Evolutionary conservation across 2,888 invertebrate species (phyloP).

Genomic region (Drosophila gaucha): DNA sequence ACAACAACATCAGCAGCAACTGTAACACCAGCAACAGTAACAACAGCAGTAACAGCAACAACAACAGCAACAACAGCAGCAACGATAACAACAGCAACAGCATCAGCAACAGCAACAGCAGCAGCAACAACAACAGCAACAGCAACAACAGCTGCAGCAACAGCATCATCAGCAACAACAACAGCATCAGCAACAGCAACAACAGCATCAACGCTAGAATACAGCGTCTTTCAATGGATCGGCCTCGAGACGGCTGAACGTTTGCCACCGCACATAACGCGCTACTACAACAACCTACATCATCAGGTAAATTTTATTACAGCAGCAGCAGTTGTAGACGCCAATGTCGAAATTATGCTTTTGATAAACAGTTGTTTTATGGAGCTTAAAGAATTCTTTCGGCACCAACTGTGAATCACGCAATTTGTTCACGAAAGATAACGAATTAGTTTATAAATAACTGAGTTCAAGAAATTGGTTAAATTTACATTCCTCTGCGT

Average conservation of each 20-base stretch:
- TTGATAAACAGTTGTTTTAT: not conserved
- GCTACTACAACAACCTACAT: slow-evolving; percentile 87
- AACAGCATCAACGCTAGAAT: slow-evolving; percentile 42
- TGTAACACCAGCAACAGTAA: too few species aligned
- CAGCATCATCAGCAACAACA: too few species aligned
- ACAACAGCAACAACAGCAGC: slow-evolving; percentile 29
- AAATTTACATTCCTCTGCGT: too few species aligned
- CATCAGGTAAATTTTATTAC: slow-evolving; percentile 78
- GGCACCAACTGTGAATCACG: not conserved
- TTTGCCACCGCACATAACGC: slow-evolving; percentile 88
- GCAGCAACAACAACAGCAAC: slow-evolving; percentile 34
- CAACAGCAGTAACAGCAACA: slow-evolving; percentile 30
- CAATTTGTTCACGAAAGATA: not conserved
- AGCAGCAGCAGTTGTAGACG: slow-evolving; percentile 1
- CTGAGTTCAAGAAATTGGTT: too few species aligned
- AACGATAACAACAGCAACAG: slow-evolving; percentile 7
- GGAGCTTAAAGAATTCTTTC: not conserved
- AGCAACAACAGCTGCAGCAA: too few species aligned
- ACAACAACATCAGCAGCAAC: too few species aligned
- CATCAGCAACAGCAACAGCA: slow-evolving; percentile 32
- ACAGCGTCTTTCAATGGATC: slow-evolving; percentile 86
- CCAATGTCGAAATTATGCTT: slow-evolving; percentile 1
- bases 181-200: slow-evolving; percentile 29
- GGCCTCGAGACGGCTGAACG: slow-evolving; percentile 88
- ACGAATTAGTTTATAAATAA: not conserved